Conservation (phyloP, 2,797 vertebrate genomes). For the Todus mexicanus region DNA sequence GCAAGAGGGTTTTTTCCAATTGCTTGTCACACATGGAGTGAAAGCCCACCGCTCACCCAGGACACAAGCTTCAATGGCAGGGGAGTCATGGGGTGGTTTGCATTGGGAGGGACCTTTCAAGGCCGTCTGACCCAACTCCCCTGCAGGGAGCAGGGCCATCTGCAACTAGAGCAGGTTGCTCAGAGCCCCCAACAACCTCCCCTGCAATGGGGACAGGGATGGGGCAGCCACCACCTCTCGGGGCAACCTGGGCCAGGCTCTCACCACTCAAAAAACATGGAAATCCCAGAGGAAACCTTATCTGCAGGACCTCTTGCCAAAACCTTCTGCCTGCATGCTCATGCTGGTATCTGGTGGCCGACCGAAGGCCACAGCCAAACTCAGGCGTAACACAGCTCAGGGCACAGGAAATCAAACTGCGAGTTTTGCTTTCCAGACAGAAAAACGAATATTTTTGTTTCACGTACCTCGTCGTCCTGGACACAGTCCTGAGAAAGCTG, state of each 20-base stretch:
- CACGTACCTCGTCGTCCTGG: conserved; percentile 84
- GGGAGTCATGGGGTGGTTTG: not conserved
- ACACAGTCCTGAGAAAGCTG: conserved; percentile 92
- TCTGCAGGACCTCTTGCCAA: not conserved
- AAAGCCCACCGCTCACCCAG: not conserved
- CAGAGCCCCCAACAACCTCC: accelerated
- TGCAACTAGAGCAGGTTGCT: not conserved
- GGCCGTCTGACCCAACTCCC: accelerated
- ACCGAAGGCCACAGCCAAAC: not conserved
- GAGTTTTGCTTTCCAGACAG: not conserved
- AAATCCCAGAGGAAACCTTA: not conserved
- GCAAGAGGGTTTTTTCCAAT: not conserved
- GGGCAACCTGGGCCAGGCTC: accelerated
- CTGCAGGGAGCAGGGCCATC: not conserved
- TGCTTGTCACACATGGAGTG: accelerated
- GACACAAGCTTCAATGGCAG: not conserved
- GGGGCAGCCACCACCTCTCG: not conserved
- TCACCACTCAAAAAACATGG: not conserved
- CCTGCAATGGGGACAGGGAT: not conserved
- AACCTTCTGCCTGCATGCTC: not conserved
- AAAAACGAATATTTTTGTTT: not conserved
- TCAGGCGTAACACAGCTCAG: accelerated
- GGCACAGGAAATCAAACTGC: not conserved
- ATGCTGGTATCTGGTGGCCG: not conserved
- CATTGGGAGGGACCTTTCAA: not conserved